Evolutionary conservation across 2,888 invertebrate genomes (phyloP).

Genomic region (Pristionchus maxplancki): DNA sequence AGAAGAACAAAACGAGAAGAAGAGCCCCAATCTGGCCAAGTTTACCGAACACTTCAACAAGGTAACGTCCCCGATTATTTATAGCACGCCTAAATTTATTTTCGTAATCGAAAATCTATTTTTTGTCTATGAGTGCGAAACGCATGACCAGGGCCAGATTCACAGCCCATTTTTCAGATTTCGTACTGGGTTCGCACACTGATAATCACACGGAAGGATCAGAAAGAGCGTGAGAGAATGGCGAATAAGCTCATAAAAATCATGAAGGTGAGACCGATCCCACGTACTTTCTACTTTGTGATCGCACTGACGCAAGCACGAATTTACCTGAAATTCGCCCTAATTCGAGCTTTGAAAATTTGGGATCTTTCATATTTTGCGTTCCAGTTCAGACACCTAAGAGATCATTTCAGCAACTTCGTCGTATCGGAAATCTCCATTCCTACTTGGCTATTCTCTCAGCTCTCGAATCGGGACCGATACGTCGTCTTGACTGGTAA

Average conservation of each 20-base stretch:
- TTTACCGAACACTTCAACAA: constrained; percentile 99
- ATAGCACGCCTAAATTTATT: too few relatives aligned
- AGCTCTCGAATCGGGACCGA: constrained; percentile 95
- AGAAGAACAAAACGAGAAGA: constrained; percentile 95
- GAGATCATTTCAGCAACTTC: constrained; percentile 83
- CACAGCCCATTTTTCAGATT: constrained; percentile 57
- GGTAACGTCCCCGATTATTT: constrained; percentile 49
- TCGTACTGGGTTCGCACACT: constrained; percentile 87
- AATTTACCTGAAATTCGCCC: neutral
- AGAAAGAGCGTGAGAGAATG: constrained; percentile 95
- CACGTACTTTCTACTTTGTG: neutral
- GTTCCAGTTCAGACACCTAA: neutral
- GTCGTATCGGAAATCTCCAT: constrained; percentile 98
- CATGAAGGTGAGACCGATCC: constrained; percentile 84
- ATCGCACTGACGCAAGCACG: neutral
- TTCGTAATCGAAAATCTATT: too few relatives aligned
- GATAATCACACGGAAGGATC: constrained; percentile 91
- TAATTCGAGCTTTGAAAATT: neutral
- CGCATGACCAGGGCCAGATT: neutral
- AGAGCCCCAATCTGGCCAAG: constrained; percentile 94
- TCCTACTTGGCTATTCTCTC: constrained; percentile 96
- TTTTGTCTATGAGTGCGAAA: too few relatives aligned
- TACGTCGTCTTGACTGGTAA: constrained; percentile 86
- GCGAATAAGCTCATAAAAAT: constrained; percentile 89
- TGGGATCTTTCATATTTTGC: neutral